Percentiles rank a stretch among this genome's conserved stretches.
Evolutionary conservation across 2,113 vertebrate species (phyloP).

Genomic region (Clarias gariepinus): DNA sequence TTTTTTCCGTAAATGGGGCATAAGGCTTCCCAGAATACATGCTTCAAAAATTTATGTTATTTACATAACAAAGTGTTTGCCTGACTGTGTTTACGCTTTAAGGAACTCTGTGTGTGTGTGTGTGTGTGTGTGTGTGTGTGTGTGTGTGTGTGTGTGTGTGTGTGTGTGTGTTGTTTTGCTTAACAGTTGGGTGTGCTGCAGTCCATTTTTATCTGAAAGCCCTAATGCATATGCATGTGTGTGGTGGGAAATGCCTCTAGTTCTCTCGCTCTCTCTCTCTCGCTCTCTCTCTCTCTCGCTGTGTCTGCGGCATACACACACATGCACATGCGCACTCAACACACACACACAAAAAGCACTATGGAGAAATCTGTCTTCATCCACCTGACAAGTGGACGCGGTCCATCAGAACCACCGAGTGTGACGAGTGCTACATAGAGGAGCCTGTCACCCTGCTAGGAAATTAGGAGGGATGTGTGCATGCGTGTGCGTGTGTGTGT

Average conservation of each 20-base stretch:
- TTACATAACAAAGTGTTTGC: constrained; percentile 25
- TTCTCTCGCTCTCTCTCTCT: not conserved
- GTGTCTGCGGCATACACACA: not conserved
- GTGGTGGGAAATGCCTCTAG: not conserved
- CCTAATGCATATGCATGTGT: constrained; percentile 8
- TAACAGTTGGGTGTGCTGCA: not conserved
- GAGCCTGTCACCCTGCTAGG: constrained; percentile 21
- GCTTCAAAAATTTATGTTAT: not conserved
- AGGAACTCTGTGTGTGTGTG: not conserved
- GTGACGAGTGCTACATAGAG: constrained; percentile 27
- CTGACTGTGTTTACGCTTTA: constrained; percentile 14
- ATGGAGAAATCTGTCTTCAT: constrained; percentile 24
- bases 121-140: not conserved
- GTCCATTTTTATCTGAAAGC: not conserved
- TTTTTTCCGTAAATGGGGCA: not conserved
- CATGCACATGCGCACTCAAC: not conserved
- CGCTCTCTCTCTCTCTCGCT: not conserved
- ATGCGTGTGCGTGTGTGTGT: constrained; percentile 13
- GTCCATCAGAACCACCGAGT: constrained; percentile 16
- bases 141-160: not conserved
- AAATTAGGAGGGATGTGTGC: not conserved
- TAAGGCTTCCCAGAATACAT: not conserved
- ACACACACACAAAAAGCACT: not conserved
- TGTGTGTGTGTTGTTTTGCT: not conserved
- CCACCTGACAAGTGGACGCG: constrained; percentile 31